These are phyloP conservation scores for Eurois occulta DNA, from an alignment of 2,888 invertebrate species.

Conservation along the genomic window DNA sequence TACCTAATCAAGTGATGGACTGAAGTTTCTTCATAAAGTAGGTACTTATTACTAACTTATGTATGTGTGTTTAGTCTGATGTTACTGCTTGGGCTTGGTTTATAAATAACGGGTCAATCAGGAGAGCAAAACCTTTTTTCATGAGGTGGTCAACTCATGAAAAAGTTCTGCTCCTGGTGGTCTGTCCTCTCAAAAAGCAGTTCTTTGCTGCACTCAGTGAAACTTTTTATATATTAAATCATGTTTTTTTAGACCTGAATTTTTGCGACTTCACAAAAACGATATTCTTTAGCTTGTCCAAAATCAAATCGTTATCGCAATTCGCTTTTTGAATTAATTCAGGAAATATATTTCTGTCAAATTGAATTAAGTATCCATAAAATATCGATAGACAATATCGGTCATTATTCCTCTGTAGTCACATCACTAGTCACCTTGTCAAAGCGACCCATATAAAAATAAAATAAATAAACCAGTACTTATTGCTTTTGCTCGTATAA, in stretches of 20 bases:
- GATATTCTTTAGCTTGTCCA: too few relatives aligned
- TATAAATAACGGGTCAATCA: background rate
- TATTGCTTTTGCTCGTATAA: conserved; percentile 46
- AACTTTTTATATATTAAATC: background rate
- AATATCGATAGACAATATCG: conserved; percentile 13
- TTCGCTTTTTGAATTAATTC: background rate
- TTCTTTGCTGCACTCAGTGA: background rate
- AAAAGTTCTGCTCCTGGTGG: accelerated
- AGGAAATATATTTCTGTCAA: background rate
- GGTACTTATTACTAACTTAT: background rate
- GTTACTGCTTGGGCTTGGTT: background rate
- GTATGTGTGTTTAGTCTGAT: too few relatives aligned
- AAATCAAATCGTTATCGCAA: background rate
- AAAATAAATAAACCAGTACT: conserved; percentile 37
- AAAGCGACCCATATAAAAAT: conserved; percentile 45
- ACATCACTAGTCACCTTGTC: conserved; percentile 57
- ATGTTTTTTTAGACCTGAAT: background rate
- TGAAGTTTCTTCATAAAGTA: background rate
- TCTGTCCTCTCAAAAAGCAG: background rate
- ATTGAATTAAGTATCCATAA: background rate
- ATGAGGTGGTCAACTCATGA: too few relatives aligned
- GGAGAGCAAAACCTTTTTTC: background rate
- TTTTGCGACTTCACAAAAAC: background rate
- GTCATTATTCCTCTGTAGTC: background rate
- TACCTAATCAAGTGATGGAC: conserved; percentile 4